phyloP scores from a whole-genome alignment of 1,140 invertebrate species.

The Proctacanthus coquilletti region DNA sequence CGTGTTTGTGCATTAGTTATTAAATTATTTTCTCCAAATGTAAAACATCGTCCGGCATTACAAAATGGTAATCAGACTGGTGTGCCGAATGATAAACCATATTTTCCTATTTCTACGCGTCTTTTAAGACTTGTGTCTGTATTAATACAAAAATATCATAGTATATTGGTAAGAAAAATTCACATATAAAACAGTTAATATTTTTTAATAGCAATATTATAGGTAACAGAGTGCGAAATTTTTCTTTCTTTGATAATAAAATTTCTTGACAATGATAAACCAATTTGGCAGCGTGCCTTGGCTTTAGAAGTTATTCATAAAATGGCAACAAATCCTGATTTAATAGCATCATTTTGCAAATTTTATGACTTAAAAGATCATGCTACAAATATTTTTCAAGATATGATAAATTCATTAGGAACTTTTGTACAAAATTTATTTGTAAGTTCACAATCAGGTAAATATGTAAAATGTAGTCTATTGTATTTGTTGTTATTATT shows the following conservation, averaged over 20 bases:
- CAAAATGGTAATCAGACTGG: constrained; percentile 34
- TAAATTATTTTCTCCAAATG: constrained; percentile 93
- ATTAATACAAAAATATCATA: constrained; percentile 87
- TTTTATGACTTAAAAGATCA: constrained; percentile 89
- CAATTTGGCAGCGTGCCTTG: constrained; percentile 85
- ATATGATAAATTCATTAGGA: constrained; percentile 89
- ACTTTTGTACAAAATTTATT: constrained; percentile 92
- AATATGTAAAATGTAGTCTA: background rate
- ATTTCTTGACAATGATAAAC: constrained; percentile 92
- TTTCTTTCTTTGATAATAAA: constrained; percentile 93
- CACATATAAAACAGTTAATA: constrained; percentile 6
- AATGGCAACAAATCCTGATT: constrained; percentile 71
- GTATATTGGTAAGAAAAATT: constrained; percentile 55
- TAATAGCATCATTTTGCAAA: constrained; percentile 82
- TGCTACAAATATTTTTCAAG: constrained; percentile 84
- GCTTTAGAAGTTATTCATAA: constrained; percentile 93
- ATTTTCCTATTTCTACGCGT: constrained; percentile 93
- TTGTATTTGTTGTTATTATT: constrained; percentile 1
- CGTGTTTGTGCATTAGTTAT: constrained; percentile 94
- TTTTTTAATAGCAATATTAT: constrained; percentile 13
- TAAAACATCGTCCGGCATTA: constrained; percentile 60
- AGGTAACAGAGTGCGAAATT: constrained; percentile 97
- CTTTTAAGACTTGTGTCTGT: constrained; percentile 84
- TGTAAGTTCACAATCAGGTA: constrained; percentile 23
- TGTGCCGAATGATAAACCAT: constrained; percentile 67